Evolutionary conservation across 1,140 invertebrate genomes (phyloP).

Genomic region (Heterodera carotae): DNA sequence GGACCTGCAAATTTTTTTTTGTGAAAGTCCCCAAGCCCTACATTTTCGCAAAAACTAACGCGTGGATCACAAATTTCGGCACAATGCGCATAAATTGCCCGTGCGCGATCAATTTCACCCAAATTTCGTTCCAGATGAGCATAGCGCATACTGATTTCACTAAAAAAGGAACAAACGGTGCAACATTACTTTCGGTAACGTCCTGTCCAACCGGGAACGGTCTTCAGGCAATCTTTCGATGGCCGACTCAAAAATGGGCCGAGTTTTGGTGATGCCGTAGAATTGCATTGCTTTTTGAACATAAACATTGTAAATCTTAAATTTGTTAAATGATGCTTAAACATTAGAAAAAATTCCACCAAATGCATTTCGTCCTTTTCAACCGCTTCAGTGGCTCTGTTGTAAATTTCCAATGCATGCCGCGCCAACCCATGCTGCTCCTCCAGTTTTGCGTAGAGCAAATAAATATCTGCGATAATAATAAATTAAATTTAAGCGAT

Average conservation of each 20-base stretch:
- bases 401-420: slow-evolving; percentile 97
- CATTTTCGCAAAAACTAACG: slow-evolving; percentile 67
- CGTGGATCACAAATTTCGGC: slow-evolving; percentile 98
- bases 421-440: slow-evolving; percentile 94
- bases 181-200: no score
- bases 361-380: slow-evolving; percentile 89
- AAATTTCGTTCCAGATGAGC: slow-evolving; percentile 96
- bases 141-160: slow-evolving; percentile 94
- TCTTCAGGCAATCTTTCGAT: slow-evolving; percentile 89
- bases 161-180: slow-evolving; percentile 61
- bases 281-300: slow-evolving; percentile 96
- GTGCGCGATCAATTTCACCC: slow-evolving; percentile 92
- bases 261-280: slow-evolving; percentile 91
- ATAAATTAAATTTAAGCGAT: slow-evolving; percentile 18
- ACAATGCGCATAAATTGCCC: slow-evolving; percentile 95
- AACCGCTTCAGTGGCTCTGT: slow-evolving; percentile 86
- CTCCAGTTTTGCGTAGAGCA: slow-evolving; percentile 95
- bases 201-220: slow-evolving; percentile 72
- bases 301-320: slow-evolving; percentile 93
- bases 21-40: not conserved
- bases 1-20: slow-evolving; percentile 71
- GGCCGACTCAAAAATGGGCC: slow-evolving; percentile 96
- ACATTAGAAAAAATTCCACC: slow-evolving; percentile 66
- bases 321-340: not conserved
- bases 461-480: slow-evolving; percentile 75